A percentile compares a stretch with the other conserved stretches of the same genome.
These are phyloP conservation scores for Pseudonaja textilis DNA, from an alignment of 2,113 vertebrate genomes.

Conservation along the genomic window DNA sequence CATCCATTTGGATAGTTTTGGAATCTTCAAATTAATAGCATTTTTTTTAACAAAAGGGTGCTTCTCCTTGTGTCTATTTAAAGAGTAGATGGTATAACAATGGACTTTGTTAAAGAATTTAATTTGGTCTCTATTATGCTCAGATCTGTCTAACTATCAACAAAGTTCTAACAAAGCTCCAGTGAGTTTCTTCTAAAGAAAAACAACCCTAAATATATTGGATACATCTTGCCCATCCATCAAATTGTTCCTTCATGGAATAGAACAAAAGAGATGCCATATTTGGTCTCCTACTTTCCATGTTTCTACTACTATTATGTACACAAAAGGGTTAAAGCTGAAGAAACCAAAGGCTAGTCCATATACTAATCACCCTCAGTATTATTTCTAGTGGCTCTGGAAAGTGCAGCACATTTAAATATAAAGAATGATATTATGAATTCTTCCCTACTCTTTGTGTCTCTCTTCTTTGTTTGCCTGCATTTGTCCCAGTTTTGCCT, in stretches of 20 bases:
- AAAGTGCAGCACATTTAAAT: not conserved
- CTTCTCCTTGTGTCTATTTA: not conserved
- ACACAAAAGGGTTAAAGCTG: not conserved
- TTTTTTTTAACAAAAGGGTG: not conserved
- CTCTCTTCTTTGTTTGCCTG: not conserved
- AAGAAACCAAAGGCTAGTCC: not conserved
- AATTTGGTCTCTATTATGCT: not conserved
- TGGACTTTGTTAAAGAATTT: not conserved
- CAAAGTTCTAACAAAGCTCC: not conserved
- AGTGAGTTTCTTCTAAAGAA: not conserved
- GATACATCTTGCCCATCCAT: not conserved
- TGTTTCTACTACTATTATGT: not conserved
- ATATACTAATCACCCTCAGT: not conserved
- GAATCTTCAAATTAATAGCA: not conserved
- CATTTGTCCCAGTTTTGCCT: not conserved
- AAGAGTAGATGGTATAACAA: not conserved
- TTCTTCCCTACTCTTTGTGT: not conserved
- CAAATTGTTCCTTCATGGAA: not conserved
- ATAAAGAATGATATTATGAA: not conserved
- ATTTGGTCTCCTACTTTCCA: not conserved
- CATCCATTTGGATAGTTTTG: not conserved
- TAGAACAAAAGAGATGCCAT: not conserved
- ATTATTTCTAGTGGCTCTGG: not conserved
- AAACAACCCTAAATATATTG: not conserved
- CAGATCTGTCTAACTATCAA: not conserved